Evolutionary conservation across 2,113 vertebrate species (phyloP).

Genomic region (Tympanuchus pallidicinctus): DNA sequence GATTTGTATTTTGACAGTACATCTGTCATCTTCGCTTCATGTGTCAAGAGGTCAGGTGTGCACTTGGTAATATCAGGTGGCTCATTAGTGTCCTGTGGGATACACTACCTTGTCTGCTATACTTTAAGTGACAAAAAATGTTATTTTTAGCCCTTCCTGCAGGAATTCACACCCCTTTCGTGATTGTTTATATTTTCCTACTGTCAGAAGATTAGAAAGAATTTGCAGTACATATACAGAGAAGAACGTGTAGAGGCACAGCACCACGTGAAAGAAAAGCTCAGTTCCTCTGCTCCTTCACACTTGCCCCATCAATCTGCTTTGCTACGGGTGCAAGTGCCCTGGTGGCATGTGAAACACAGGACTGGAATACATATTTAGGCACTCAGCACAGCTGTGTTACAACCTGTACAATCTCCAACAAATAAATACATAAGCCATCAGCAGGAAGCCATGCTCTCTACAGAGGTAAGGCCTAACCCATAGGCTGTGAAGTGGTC

Average conservation of each 20-base stretch:
- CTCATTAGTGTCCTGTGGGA: constrained; percentile 62
- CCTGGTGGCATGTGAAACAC: not conserved
- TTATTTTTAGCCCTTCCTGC: constrained; percentile 24
- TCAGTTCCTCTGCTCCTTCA: not conserved
- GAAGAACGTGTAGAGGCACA: not conserved
- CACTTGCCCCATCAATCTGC: not conserved
- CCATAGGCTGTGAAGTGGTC: not conserved
- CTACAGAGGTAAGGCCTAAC: accelerated
- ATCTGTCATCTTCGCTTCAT: constrained; percentile 73
- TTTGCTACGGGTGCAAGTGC: not conserved
- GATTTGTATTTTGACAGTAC: constrained; percentile 68
- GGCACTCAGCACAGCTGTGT: not conserved
- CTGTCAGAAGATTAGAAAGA: not conserved
- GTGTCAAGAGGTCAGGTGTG: constrained; percentile 64
- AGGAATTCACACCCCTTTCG: not conserved
- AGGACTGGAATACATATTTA: not conserved
- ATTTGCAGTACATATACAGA: accelerated
- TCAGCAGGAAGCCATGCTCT: not conserved
- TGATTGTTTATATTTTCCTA: not conserved
- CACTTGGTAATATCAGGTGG: constrained; percentile 57
- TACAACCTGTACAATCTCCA: not conserved
- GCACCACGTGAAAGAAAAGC: not conserved
- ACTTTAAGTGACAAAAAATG: constrained; percentile 17
- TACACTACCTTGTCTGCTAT: constrained; percentile 34
- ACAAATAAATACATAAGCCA: not conserved